Base-by-base conservation (phyloP, 1,140 invertebrate species). In the Calliopsis andreniformis region DNA sequence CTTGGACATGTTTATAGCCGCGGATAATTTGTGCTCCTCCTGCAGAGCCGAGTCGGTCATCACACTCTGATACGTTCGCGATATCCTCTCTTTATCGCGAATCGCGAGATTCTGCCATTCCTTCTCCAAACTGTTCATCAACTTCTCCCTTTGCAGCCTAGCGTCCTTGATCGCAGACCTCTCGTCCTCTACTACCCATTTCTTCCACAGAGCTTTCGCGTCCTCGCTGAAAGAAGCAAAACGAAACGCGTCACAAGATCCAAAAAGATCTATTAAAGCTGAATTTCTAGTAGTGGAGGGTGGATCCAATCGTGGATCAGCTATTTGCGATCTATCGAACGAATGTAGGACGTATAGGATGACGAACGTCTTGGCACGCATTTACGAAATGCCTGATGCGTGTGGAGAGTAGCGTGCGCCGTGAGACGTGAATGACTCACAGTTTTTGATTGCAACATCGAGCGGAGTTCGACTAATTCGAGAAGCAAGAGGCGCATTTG, bases 131-230 rank as follows among this genome's bases (percentile, higher is more conserved):
- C 83, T 49, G 58, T 77, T 45, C 80, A 91, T 86, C 28, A 89
- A 51, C 39, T 47, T 30, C 39, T 90, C 89, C 10, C 87, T 81
- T 16, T 84, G 58, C 2, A 66, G 20, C 7, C 77, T 76, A 4
- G 67, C 70, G 64, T 85, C 71, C 30, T 77, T 79, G 6, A 85
- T 85, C 53, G 70, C 68, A 4, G 86, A 64, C 45, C 73, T 63
- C 30, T 84, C 63, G 51, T 91, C 90, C 49, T 91, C 89, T 6
- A 75, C 70, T 0, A 86, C 79, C 89, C 90, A 90, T 23, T 90
- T 79, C 7, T 88, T 73, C 90, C 90, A 91, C 25, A 89, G 25
- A 7, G 61, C 66, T 62, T 88, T 91, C 0, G 90, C 90, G 20
- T 91, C 90, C 47, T 91, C 89, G 32, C 90, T 91, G 56, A 23